Conservation (phyloP, 2,797 vertebrate genomes). For the Mus minutoides region DNA sequence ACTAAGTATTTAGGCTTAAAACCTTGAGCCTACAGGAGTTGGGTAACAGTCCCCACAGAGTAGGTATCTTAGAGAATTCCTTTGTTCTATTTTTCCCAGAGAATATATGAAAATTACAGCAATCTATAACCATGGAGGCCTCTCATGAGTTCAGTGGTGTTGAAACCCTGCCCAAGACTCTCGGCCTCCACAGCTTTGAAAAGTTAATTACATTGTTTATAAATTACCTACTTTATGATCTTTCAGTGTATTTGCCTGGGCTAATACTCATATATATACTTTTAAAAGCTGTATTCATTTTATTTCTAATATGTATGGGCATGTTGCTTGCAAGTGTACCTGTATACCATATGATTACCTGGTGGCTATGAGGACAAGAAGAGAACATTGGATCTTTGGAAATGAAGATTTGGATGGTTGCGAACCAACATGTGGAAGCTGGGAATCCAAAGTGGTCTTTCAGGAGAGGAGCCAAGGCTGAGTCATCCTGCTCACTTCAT, state of each 20-base stretch:
- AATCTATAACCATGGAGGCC: neutral
- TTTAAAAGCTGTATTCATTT: neutral
- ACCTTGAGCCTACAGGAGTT: neutral
- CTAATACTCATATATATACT: neutral
- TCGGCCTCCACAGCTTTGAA: neutral
- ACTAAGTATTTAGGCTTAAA: neutral
- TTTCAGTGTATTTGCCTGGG: neutral
- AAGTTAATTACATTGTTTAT: neutral
- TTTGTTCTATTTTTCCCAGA: neutral
- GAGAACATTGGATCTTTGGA: neutral
- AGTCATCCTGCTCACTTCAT: neutral
- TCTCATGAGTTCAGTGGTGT: neutral
- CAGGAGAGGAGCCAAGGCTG: neutral
- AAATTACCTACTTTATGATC: neutral
- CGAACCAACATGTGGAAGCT: neutral
- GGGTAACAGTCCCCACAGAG: neutral
- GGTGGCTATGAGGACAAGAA: neutral
- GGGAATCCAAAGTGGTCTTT: neutral
- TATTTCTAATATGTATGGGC: neutral
- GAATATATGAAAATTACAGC: neutral
- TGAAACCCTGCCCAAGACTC: neutral
- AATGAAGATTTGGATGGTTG: neutral
- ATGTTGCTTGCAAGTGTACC: neutral
- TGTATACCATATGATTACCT: neutral
- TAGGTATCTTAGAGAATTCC: accelerated